Base-by-base conservation (phyloP, 2,888 invertebrate species). In the Ornithoptera alexandrae region DNA sequence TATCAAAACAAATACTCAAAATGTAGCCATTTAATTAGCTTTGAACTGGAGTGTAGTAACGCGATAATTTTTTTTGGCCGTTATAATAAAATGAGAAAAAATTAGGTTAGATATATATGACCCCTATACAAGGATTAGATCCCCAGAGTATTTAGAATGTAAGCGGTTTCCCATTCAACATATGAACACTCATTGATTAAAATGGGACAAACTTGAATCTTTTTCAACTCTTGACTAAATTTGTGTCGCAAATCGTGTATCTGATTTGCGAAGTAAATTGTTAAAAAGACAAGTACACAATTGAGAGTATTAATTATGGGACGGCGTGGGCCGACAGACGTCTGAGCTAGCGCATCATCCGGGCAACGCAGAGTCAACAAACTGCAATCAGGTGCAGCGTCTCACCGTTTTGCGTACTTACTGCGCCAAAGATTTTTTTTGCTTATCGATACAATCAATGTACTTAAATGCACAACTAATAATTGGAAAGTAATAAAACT, bases 241-340 rank as follows among this genome's bases (percentile, higher is more conserved):
- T 53, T n/a, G n/a, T n/a, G 18, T 53, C 18, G 0, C 6, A 53
- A 53, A n/a, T 18, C 18, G 53, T 15, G 12, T 18, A n/a, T n/a
- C 5, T n/a, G 53, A n/a, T 18, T n/a, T 65, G 22, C 30, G 22
- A 53, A 20, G 30, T 4, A 53, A 10, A 10, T 36, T 50, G 24
- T 42, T 62, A 24, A 10, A 12, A n/a, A 56, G 0, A 59, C 36
- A 24, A 59, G 30, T 70, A 63, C 42, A 59, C 53, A 46, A 46
- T 61, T 8, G 42, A 56, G 64, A 46, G 58, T 65, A 61, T 61
- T 75, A 73, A 71, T 72, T 67, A 74, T 73, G 72, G 74, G 70
- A 62, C 39, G 18, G 85, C 86, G 89, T 90, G 87, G 89, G 89
- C 72, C 69, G 86, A 71, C 82, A 88, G 88, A 89, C 88, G 88